These are phyloP conservation scores for Alviniconcha strummeri DNA, from an alignment of 2,888 invertebrate genomes.

Conservation along the genomic window DNA sequence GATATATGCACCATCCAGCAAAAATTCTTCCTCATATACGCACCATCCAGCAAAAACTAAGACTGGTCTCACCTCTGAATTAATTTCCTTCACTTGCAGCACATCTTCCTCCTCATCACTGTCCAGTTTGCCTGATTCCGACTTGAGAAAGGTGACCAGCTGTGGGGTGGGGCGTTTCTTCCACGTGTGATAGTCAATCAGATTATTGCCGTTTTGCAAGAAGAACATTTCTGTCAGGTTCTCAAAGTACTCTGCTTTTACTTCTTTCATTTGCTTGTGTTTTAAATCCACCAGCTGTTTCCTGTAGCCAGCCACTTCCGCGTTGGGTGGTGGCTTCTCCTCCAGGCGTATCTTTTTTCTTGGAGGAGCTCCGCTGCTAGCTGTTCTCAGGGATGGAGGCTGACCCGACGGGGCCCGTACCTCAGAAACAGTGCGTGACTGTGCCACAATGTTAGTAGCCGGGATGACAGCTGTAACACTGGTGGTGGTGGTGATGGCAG, in stretches of 20 bases:
- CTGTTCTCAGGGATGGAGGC: constrained; percentile 4
- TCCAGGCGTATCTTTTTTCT: constrained; percentile 67
- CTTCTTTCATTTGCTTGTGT: constrained; percentile 58
- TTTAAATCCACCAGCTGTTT: constrained; percentile 63
- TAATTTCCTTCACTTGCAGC: constrained; percentile 52
- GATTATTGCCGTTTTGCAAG: constrained; percentile 89
- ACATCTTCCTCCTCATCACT: constrained; percentile 77
- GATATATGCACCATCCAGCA: no score
- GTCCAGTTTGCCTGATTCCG: constrained; percentile 80
- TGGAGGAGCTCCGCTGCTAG: constrained; percentile 52
- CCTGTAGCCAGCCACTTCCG: constrained; percentile 63
- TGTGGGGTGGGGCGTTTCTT: constrained; percentile 85
- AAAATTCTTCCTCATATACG: neutral
- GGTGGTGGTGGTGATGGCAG: constrained; percentile 28
- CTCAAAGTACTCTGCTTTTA: constrained; percentile 72
- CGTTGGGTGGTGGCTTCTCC: constrained; percentile 62
- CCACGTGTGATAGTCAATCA: constrained; percentile 91
- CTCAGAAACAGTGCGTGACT: constrained; percentile 17
- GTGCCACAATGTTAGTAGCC: constrained; percentile 23
- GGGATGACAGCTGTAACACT: constrained; percentile 21
- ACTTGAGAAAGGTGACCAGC: constrained; percentile 83
- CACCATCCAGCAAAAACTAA: no score
- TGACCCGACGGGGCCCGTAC: constrained; percentile 7
- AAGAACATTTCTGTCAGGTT: constrained; percentile 86
- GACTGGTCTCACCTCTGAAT: constrained; percentile 51